phyloP scores from a whole-genome alignment of 37 sponge, comb jelly and placozoan genomes.

The Theonella swinhoei region DNA sequence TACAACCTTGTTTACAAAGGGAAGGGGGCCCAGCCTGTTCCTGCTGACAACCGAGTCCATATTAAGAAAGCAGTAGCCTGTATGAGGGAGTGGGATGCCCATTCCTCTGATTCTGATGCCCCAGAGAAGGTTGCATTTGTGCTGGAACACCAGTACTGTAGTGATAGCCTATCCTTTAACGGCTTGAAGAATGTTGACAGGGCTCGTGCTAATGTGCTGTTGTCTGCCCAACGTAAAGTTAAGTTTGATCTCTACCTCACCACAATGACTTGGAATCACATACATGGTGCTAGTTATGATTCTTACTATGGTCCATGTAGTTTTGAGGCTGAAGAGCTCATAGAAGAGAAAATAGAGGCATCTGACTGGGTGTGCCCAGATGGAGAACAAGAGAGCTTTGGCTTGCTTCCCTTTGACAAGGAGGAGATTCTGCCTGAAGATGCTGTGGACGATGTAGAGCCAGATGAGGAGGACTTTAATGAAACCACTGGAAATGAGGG shows the following conservation, averaged over 20 bases:
- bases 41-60: no score
- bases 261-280: background rate
- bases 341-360: no score
- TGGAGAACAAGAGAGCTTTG: background rate
- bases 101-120: no score
- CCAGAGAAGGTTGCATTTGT: background rate
- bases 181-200: constrained; percentile 18
- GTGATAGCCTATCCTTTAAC: background rate
- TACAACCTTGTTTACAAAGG: constrained; percentile 35
- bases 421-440: background rate
- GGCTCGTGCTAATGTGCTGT: background rate
- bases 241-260: constrained; percentile 18
- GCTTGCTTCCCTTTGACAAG: background rate
- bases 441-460: background rate
- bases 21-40: no score
- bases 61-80: no score
- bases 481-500: constrained; percentile 5
- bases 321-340: background rate
- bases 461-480: background rate
- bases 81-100: no score
- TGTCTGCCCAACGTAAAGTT: background rate
- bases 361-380: background rate
- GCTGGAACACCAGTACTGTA: constrained; percentile 25
- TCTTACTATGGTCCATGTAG: no score
- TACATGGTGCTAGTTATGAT: no score